Percentiles rank a stretch among this genome's conserved stretches.
phyloP scores from a whole-genome alignment of 2,888 invertebrate species.

The Noctua comes region DNA sequence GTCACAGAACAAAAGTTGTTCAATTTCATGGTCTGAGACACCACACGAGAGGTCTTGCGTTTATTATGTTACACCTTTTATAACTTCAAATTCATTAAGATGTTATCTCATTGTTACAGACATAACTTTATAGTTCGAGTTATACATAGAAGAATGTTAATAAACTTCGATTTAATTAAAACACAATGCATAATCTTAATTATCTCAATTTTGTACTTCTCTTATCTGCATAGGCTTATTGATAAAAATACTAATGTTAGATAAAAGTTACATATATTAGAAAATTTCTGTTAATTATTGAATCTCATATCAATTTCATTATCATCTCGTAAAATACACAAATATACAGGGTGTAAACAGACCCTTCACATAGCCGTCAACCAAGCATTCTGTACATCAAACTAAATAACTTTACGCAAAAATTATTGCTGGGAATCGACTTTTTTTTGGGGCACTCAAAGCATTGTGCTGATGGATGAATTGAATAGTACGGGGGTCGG shows the following conservation, averaged over 20 bases:
- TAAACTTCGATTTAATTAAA: constrained; percentile 1
- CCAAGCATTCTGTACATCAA: no score
- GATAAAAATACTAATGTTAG: constrained; percentile 5
- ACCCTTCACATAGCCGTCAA: no score
- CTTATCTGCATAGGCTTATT: constrained; percentile 23
- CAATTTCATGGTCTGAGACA: no score
- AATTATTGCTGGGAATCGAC: no score
- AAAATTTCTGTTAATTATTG: neutral
- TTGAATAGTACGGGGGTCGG: no score
- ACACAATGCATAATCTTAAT: neutral
- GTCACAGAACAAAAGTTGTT: no score
- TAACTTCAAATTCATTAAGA: constrained; percentile 6
- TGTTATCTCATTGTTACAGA: neutral
- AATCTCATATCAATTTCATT: neutral
- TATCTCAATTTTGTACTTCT: constrained; percentile 1
- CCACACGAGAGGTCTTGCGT: no score
- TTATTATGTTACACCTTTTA: no score
- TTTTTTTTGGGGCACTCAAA: no score
- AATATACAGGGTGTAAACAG: no score
- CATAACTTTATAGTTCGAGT: neutral
- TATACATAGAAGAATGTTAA: neutral
- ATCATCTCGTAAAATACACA: neutral
- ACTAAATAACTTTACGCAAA: no score
- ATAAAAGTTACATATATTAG: neutral
- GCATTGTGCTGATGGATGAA: no score